Evolutionary conservation across 2,113 vertebrate genomes (phyloP), one percentile per base, ranked within the genome.

Genomic region (Damaliscus lunatus): DNA sequence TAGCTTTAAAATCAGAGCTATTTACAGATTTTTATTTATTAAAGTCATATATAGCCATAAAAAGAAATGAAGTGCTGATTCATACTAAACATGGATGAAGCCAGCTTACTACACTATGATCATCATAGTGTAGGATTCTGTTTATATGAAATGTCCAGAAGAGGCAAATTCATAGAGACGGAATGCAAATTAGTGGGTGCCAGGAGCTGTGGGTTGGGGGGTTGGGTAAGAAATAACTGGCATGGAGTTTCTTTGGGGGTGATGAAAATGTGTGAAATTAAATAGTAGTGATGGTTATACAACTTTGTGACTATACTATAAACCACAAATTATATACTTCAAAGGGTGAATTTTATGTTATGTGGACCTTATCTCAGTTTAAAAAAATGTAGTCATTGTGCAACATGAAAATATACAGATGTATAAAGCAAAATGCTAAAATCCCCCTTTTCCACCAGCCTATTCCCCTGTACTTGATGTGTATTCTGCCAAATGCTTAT

Each of bases 401-500:
- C 6, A 87, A 77, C 96, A 78, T 93, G 88, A 59, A 93, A 96
- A 60, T 53, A 55, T 52, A 78, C 27, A 77, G 55, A 36, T 87
- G 71, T n/a, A 21, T 91, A 77, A 94, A 90, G 71, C 80, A 62
- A 92, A 97, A 83, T 60, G 60, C 90, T 64, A 84, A 91, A 78
- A 59, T 43, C 3, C 19, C 48, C 31, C n/a, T 2, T 48, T 14
- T 71, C n/a, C 33, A 89, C 31, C 82, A 64, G 40, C 36, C 46
- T 55, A 2, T 5, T 87, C 4, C 52, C 60, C 55, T 21, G 6
- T 59, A 67, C 64, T 74, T 71, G 29, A 83, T 77, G 1, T 53
- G 7, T 78, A 67, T 53, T 40, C 36, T 92, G 82, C 59, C 87
- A 53, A 87, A 88, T 92, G 46, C 40, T 71, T 74, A 23, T 62